Percentiles rank a stretch among this genome's conserved stretches.
Conservation (phyloP, 2,888 invertebrate species). For the Micropterix aruncella region DNA sequence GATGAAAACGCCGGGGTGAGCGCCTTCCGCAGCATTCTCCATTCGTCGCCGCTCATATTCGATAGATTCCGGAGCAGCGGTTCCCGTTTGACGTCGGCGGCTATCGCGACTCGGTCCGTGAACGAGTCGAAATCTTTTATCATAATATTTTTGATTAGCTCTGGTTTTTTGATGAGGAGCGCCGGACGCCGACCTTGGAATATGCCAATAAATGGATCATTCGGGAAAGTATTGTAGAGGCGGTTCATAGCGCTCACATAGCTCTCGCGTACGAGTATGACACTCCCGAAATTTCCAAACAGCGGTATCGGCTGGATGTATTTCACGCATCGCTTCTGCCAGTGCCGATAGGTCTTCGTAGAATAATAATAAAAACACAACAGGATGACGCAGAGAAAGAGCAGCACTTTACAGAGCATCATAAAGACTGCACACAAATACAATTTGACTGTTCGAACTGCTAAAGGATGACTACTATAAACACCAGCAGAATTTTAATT, state of each 20-base stretch:
- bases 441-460: too few relatives aligned
- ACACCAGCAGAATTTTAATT: too few relatives aligned
- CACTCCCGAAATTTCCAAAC: conserved; percentile 35
- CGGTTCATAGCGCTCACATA: conserved; percentile 27
- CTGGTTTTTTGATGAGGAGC: conserved; percentile 27
- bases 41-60: conserved; percentile 33
- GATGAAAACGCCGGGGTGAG: conserved; percentile 35
- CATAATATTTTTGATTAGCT: conserved; percentile 26
- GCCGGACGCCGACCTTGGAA: conserved; percentile 34
- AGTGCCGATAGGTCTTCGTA: conserved; percentile 30
- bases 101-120: conserved; percentile 28
- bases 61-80: conserved; percentile 31
- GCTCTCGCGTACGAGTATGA: conserved; percentile 26
- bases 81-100: conserved; percentile 30
- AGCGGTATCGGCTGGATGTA: conserved; percentile 34
- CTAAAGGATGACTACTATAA: conserved; percentile 8
- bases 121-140: conserved; percentile 27
- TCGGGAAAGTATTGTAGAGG: conserved; percentile 24
- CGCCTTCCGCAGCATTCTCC: conserved; percentile 33
- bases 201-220: conserved; percentile 28
- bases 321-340: conserved; percentile 26
- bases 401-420: conserved; percentile 21
- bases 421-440: too few relatives aligned
- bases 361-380: conserved; percentile 26
- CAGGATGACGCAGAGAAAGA: conserved; percentile 21